phyloP scores from a whole-genome alignment of 2,113 vertebrate genomes.

The Bubo blakistoni region DNA sequence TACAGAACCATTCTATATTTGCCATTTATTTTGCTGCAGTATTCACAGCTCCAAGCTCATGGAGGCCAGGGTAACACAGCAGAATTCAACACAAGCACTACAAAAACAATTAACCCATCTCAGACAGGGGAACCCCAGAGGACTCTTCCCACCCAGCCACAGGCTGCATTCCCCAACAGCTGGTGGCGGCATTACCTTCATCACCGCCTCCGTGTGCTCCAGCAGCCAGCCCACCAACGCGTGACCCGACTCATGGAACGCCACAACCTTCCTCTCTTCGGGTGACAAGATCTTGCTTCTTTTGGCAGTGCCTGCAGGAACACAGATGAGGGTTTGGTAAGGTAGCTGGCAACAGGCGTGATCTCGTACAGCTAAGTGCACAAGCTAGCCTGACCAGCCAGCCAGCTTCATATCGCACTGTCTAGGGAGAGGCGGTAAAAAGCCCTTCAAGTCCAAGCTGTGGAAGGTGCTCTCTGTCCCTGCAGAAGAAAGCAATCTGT shows the following conservation, averaged over 20 bases:
- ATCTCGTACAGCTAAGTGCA: not conserved
- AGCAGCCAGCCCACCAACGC: slow-evolving; percentile 94
- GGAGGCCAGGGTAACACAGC: not conserved
- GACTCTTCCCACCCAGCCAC: not conserved
- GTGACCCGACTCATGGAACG: slow-evolving; percentile 93
- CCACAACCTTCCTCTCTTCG: slow-evolving; percentile 91
- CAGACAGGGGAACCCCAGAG: not conserved
- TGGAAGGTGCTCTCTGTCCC: not conserved
- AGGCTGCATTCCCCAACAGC: accelerated
- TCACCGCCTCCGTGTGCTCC: slow-evolving; percentile 93
- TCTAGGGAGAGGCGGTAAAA: not conserved
- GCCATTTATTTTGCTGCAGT: not conserved
- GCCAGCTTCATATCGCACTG: not conserved
- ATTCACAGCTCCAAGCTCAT: not conserved
- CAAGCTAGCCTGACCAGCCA: not conserved
- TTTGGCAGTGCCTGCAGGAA: slow-evolving; percentile 85
- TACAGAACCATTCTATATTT: not conserved
- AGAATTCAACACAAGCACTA: not conserved
- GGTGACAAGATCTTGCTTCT: slow-evolving; percentile 92
- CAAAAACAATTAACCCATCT: accelerated
- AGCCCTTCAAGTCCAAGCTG: not conserved
- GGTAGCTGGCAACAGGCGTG: not conserved
- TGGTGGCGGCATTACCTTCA: slow-evolving; percentile 81
- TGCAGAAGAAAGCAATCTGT: not conserved
- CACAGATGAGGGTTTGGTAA: not conserved